A percentile compares a stretch with the other conserved stretches of the same genome.
phyloP scores from a whole-genome alignment of 2,888 invertebrate genomes.

The Agrochola circellaris region DNA sequence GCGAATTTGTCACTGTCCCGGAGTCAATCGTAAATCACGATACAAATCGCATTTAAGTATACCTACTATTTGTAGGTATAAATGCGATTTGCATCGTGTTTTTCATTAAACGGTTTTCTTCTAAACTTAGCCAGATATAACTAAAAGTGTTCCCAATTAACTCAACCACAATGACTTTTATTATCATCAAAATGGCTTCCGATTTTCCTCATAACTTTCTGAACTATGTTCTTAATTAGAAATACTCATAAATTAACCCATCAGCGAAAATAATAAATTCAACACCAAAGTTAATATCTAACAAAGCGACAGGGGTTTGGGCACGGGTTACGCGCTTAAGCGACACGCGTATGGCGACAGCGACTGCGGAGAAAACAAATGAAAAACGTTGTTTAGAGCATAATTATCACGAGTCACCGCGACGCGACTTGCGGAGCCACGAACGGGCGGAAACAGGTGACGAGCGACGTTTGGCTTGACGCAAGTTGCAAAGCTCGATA shows the following conservation, averaged over 20 bases:
- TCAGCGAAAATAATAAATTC: slow-evolving; percentile 3
- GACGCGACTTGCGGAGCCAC: too few species aligned
- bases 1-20: slow-evolving; percentile 25
- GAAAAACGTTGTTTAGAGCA: not conserved
- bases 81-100: not conserved
- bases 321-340: not conserved
- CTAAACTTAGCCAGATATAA: too few species aligned
- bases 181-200: not conserved
- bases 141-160: not conserved
- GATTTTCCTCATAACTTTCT: not conserved
- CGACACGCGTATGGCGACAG: not conserved
- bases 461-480: not conserved
- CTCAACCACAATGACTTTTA: not conserved
- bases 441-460: not conserved
- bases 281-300: slow-evolving; percentile 30
- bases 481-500: too few species aligned
- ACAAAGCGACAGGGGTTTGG: slow-evolving; percentile 65
- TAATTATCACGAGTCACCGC: not conserved
- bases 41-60: too few species aligned
- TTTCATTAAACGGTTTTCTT: not conserved
- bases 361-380: not conserved
- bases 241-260: not conserved
- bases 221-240: not conserved
- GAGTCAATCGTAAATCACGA: slow-evolving; percentile 20
- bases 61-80: slow-evolving; percentile 14